A percentile compares a stretch with the other conserved stretches of the same genome.
These are phyloP conservation scores for Flexamia atlantica DNA, from an alignment of 2,888 invertebrate genomes.

Conservation along the genomic window DNA sequence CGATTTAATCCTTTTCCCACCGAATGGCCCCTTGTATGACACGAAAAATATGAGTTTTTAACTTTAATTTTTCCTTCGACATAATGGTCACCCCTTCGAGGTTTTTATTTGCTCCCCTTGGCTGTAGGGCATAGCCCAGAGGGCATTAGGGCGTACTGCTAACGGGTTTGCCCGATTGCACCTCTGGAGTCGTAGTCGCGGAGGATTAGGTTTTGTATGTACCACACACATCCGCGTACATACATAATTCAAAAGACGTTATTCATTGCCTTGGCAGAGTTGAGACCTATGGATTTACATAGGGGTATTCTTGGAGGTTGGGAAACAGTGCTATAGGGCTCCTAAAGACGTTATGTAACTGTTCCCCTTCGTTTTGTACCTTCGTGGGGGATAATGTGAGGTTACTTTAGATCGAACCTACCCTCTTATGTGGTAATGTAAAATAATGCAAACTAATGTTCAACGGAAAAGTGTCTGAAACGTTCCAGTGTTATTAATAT, in stretches of 20 bases:
- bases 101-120: background rate
- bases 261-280: conserved; percentile 28
- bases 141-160: too few species aligned
- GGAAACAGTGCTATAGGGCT: background rate
- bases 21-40: background rate
- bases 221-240: conserved; percentile 20
- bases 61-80: background rate
- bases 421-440: too few species aligned
- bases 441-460: too few species aligned
- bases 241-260: conserved; percentile 34
- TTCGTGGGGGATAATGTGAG: too few species aligned
- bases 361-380: too few species aligned
- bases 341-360: too few species aligned
- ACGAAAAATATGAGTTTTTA: background rate
- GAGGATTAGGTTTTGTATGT: conserved; percentile 31
- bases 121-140: too few species aligned
- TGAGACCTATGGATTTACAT: conserved; percentile 2
- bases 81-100: background rate
- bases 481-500: too few species aligned
- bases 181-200: background rate
- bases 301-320: background rate
- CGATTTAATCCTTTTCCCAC: conserved; percentile 19
- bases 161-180: conserved; percentile 14
- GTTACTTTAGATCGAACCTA: too few species aligned
- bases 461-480: too few species aligned